These are phyloP conservation scores for Ploceus nigricollis DNA, from an alignment of 2,113 vertebrate species.

Conservation along the genomic window DNA sequence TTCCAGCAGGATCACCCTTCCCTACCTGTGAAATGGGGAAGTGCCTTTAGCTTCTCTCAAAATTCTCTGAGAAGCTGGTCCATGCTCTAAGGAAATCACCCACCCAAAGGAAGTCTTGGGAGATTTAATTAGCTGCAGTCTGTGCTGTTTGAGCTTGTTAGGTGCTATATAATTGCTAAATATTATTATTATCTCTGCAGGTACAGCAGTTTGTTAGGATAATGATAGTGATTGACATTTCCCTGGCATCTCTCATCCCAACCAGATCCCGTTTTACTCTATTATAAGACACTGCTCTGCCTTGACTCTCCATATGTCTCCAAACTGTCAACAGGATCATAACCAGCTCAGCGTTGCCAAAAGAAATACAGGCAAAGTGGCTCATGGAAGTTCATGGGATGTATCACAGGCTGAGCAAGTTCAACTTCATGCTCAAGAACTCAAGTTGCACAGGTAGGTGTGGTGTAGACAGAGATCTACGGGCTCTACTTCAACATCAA, in stretches of 20 bases:
- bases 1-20: not conserved
- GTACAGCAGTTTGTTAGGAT: slow-evolving; percentile 51
- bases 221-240: slow-evolving; percentile 55
- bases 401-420: not conserved
- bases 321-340: slow-evolving; percentile 12
- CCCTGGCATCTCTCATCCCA: slow-evolving; percentile 41
- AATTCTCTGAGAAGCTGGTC: not conserved
- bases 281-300: slow-evolving; percentile 21
- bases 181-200: slow-evolving; percentile 60
- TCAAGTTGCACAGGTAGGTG: not conserved
- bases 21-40: fast-evolving
- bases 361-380: not conserved
- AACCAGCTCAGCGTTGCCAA: not conserved
- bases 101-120: slow-evolving; percentile 19
- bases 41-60: fast-evolving
- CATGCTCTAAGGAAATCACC: not conserved
- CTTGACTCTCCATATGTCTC: slow-evolving; percentile 21
- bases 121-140: slow-evolving; percentile 34
- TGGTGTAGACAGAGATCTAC: fast-evolving
- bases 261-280: slow-evolving; percentile 6
- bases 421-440: not conserved
- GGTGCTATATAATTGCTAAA: slow-evolving; percentile 36
- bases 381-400: not conserved
- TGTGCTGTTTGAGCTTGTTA: slow-evolving; percentile 23
- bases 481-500: not conserved